These are phyloP conservation scores for Amphiura filiformis DNA, from an alignment of 35 echinoderm and acorn worm species.

Conservation along the genomic window DNA sequence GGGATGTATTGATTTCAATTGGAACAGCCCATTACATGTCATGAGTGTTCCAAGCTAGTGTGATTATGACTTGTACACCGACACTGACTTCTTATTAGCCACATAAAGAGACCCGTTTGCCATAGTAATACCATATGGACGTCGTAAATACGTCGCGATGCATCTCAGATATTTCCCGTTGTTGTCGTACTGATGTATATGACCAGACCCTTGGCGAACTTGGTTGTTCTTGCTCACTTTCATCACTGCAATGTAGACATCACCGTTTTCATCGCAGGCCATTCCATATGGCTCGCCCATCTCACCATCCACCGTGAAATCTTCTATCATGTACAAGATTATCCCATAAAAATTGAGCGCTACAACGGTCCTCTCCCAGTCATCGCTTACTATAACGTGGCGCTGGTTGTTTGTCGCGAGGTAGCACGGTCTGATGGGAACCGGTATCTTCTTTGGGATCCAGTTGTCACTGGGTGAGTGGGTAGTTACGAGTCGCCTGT, in stretches of 20 bases:
- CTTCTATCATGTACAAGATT: not conserved
- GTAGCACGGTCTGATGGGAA: not conserved
- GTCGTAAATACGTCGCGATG: not conserved
- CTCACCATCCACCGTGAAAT: not conserved
- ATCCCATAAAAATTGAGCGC: not conserved
- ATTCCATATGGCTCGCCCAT: not conserved
- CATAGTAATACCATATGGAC: not conserved
- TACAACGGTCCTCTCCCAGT: not conserved
- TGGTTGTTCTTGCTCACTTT: not conserved
- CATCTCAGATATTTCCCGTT: not conserved
- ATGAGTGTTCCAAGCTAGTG: no score
- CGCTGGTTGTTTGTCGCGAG: not conserved
- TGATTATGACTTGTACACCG: not conserved
- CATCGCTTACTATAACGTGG: not conserved
- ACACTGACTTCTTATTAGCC: not conserved
- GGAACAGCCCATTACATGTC: no score
- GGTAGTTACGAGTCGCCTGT: not conserved
- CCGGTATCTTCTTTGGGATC: not conserved
- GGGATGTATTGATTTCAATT: no score
- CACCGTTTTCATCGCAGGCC: not conserved
- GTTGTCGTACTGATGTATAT: slow-evolving; percentile 11
- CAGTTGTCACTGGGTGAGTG: not conserved
- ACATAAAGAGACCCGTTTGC: not conserved
- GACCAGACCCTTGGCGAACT: not conserved
- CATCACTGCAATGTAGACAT: not conserved